These are phyloP conservation scores for Apis cerana DNA, from an alignment of 1,140 invertebrate genomes.

Conservation along the genomic window DNA sequence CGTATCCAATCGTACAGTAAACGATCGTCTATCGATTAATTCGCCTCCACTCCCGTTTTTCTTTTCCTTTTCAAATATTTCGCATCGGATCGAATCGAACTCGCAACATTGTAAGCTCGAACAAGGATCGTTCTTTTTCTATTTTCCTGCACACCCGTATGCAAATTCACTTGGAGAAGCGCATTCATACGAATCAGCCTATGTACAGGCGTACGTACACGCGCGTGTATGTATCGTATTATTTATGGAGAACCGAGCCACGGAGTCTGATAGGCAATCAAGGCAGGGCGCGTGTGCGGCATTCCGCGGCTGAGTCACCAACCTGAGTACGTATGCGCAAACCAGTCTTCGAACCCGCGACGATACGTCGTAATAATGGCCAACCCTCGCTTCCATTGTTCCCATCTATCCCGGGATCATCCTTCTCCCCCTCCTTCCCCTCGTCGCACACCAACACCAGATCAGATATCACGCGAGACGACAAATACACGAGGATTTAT, in stretches of 20 bases:
- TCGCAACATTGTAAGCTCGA: too few species aligned
- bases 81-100: too few species aligned
- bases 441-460: neutral
- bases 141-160: too few species aligned
- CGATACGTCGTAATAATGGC: conserved; percentile 53
- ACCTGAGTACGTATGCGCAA: conserved; percentile 43
- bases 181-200: too few species aligned
- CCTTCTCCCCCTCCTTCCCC: neutral
- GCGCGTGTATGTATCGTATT: conserved; percentile 50
- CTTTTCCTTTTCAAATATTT: too few species aligned
- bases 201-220: too few species aligned
- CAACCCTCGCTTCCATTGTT: conserved; percentile 45
- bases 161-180: too few species aligned
- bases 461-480: conserved; percentile 19
- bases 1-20: neutral
- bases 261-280: conserved; percentile 67
- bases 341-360: conserved; percentile 35
- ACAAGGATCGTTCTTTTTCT: too few species aligned
- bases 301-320: conserved; percentile 68
- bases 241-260: conserved; percentile 60
- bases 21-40: neutral
- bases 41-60: too few species aligned
- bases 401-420: conserved; percentile 39
- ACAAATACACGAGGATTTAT: conserved; percentile 19
- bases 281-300: conserved; percentile 66